These are phyloP conservation scores for Zoanthus gigantus DNA, from an alignment of 92 coral and sea anemone species.

Conservation along the genomic window DNA sequence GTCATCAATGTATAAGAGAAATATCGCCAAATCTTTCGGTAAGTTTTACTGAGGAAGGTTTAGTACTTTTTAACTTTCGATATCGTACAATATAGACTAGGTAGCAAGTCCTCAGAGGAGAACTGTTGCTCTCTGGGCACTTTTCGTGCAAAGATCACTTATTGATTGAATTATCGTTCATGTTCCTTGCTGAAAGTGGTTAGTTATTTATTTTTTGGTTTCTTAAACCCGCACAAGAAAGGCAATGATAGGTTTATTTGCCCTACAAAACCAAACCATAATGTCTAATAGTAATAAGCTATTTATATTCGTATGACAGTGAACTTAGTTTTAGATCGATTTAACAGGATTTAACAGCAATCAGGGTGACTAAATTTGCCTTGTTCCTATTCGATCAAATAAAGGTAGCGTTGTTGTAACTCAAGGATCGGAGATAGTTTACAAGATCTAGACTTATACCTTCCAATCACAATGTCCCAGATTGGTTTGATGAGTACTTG, in stretches of 20 bases:
- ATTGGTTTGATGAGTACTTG: too few species aligned
- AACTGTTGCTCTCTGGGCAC: background rate
- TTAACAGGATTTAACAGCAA: too few species aligned
- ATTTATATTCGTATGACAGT: background rate
- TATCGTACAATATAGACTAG: background rate
- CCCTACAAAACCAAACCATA: background rate
- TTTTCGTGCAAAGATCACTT: background rate
- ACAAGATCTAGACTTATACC: too few species aligned
- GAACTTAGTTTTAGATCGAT: too few species aligned
- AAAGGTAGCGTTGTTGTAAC: too few species aligned
- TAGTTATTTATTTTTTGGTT: background rate
- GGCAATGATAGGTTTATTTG: background rate
- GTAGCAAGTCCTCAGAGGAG: background rate
- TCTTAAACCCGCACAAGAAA: too few species aligned
- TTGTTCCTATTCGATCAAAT: too few species aligned
- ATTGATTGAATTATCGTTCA: background rate
- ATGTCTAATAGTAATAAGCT: background rate
- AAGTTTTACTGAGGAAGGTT: slow-evolving; percentile 17
- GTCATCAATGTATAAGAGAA: slow-evolving; percentile 88
- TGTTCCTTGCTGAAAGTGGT: background rate
- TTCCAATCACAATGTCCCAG: too few species aligned
- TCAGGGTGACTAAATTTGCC: too few species aligned
- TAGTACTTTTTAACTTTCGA: background rate
- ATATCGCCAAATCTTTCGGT: slow-evolving; percentile 94
- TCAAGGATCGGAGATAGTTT: too few species aligned